Evolutionary conservation across 2,113 vertebrate species (phyloP).

Genomic region (Labrus mixtus): DNA sequence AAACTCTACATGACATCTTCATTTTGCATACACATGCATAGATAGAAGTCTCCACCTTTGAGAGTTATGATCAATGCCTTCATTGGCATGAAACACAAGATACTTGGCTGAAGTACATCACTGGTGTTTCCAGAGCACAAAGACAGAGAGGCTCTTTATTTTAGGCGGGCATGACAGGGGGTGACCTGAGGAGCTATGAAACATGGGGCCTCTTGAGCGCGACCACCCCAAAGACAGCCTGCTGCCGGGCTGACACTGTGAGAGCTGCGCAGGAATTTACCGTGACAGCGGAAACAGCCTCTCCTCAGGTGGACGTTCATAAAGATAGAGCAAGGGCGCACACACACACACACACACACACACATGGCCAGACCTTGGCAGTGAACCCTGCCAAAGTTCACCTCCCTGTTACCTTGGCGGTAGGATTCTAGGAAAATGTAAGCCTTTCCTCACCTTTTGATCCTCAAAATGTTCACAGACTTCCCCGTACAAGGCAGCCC

Average conservation of each 20-base stretch:
- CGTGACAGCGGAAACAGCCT: slow-evolving; percentile 78
- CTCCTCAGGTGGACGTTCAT: slow-evolving; percentile 74
- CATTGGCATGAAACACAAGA: slow-evolving; percentile 54
- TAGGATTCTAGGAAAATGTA: slow-evolving; percentile 65
- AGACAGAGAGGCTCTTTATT: slow-evolving; percentile 78
- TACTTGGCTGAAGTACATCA: slow-evolving; percentile 47
- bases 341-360: slow-evolving; percentile 16
- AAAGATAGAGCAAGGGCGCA: slow-evolving; percentile 49
- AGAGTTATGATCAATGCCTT: slow-evolving; percentile 27
- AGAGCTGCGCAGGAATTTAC: slow-evolving; percentile 76
- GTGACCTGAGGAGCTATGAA: slow-evolving; percentile 64
- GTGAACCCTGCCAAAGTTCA: slow-evolving; percentile 73
- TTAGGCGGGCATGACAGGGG: slow-evolving; percentile 62
- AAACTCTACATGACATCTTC: background rate
- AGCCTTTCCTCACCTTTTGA: slow-evolving; percentile 71
- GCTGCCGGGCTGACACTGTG: slow-evolving; percentile 67
- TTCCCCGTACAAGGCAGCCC: slow-evolving; percentile 10
- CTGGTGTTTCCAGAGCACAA: slow-evolving; percentile 59
- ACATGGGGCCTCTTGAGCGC: slow-evolving; percentile 63
- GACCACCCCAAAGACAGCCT: slow-evolving; percentile 75
- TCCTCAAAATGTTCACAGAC: slow-evolving; percentile 63
- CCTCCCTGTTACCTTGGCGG: slow-evolving; percentile 67
- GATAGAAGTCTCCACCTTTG: background rate
- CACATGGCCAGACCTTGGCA: slow-evolving; percentile 61
- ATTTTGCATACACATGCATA: background rate